Base-by-base conservation (phyloP, 2,113 vertebrate genomes). In the Leucoraja erinaceus region DNA sequence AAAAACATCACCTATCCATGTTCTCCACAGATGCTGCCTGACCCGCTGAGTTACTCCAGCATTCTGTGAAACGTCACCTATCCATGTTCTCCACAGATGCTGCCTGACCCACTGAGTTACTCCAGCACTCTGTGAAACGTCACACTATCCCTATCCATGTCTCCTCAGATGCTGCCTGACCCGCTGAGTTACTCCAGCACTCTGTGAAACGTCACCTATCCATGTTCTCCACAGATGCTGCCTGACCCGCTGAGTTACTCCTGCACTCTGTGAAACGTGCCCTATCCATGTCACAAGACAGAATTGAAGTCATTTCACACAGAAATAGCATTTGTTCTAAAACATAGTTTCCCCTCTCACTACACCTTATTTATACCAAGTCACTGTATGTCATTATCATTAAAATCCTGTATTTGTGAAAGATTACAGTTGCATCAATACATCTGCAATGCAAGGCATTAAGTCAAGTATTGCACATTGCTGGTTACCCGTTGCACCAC, bases 231-330 rank as follows among this genome's bases (percentile, higher is more conserved):
- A 47, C 38, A 47, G 38, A 47, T 47, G 38, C 38, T 47, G 38
- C 38, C 38, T 47, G 38, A 47, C 38, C 38, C 38, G 38, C 38
- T 47, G 38, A 47, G 38, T 47, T 47, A 47, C 38, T 47, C 38
- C 38, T 1, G 38, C 38, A 47, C 3, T 47, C 38, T 47, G 38
- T 47, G 38, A 47, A 47, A 47, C 38, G 38, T 47, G n/a, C n/a
- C n/a, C n/a, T 78, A 16, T 33, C 61, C 11, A 11, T 63, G 54
- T 90, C 63, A 68, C 61, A 38, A 66, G 59, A 90, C 59, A 90
- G 8, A 88, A 31, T 61, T 63, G 59, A 66, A 88, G 66, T 88
- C n/a, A 88, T 88, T 88, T 88, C 56, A n/a, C 59, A 63, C 59
- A 61, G 25, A 88, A 5, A 9, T 88, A 14, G 16, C 33, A 16